Conservation (phyloP, 1,140 invertebrate genomes). For the Tyrophagus putrescentiae region DNA sequence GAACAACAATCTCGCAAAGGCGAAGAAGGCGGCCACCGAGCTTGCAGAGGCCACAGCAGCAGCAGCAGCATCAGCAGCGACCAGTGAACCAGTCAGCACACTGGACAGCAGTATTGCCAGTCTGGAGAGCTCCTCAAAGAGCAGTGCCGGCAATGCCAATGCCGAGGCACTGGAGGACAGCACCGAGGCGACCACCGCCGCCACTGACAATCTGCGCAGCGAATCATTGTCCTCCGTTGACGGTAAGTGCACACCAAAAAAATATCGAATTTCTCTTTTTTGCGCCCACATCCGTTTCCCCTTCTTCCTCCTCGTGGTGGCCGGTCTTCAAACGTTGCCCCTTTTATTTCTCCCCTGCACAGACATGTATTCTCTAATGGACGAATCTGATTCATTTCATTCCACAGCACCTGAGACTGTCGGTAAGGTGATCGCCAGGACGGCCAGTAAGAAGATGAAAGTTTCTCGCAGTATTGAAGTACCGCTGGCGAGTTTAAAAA, state of each 20-base stretch:
- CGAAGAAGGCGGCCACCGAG: not conserved
- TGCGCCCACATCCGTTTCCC: no score
- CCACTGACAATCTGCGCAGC: not conserved
- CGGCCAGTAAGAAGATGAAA: no score
- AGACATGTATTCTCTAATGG: no score
- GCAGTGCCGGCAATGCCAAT: not conserved
- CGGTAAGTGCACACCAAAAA: no score
- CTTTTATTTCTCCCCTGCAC: no score
- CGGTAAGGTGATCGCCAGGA: no score
- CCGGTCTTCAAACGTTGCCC: no score
- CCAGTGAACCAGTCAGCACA: not conserved
- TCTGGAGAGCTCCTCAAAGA: not conserved
- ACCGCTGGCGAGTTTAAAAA: slow-evolving; percentile 8
- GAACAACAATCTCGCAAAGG: not conserved
- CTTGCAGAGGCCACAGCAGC: not conserved
- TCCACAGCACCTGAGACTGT: no score
- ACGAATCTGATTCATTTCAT: no score
- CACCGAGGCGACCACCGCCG: not conserved
- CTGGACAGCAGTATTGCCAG: not conserved
- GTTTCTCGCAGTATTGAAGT: no score
- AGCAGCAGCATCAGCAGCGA: not conserved
- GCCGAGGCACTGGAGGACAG: not conserved
- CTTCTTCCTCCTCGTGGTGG: no score
- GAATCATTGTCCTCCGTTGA: not conserved
- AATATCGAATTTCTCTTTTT: no score